These are phyloP conservation scores for Aphelinus certus DNA, from an alignment of 1,140 invertebrate genomes.

Conservation along the genomic window DNA sequence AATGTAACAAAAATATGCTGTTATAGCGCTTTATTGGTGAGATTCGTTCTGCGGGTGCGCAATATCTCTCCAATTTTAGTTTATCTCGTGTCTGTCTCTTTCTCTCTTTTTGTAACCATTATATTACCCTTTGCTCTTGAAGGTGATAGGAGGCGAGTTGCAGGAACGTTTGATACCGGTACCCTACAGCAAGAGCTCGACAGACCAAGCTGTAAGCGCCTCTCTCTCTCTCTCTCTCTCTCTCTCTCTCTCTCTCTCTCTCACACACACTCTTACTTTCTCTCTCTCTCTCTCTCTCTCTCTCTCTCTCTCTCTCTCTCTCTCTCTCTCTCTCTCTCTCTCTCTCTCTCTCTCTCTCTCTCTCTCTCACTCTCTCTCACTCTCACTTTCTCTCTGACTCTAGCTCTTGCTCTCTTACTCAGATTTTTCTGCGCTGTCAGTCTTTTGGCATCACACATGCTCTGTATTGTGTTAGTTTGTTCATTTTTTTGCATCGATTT, in stretches of 20 bases:
- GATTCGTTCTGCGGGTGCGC: neutral
- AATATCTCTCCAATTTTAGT: neutral
- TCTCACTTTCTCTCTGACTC: conserved; percentile 14
- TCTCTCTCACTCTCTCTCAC: conserved; percentile 19
- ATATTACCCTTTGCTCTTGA: conserved; percentile 84
- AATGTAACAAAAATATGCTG: neutral
- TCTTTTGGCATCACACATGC: conserved; percentile 37
- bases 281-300: conserved; percentile 3
- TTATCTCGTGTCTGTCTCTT: conserved; percentile 31
- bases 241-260: conserved; percentile 51
- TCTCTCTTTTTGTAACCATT: conserved; percentile 62
- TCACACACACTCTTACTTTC: conserved; percentile 28
- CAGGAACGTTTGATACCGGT: conserved; percentile 99
- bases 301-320: conserved; percentile 20
- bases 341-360: conserved; percentile 29
- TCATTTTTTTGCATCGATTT: conserved; percentile 19
- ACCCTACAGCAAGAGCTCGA: conserved; percentile 99
- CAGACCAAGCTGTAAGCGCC: conserved; percentile 98
- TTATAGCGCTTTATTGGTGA: neutral
- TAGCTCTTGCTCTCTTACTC: conserved; percentile 27
- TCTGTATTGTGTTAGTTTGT: conserved; percentile 1
- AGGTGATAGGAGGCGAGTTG: conserved; percentile 99
- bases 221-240: conserved; percentile 63
- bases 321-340: conserved; percentile 24
- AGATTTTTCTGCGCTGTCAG: conserved; percentile 30